A percentile compares a stretch with the other conserved stretches of the same genome.
phyloP scores from a whole-genome alignment of 1,140 invertebrate genomes.

The Macrobrachium rosenbergii region DNA sequence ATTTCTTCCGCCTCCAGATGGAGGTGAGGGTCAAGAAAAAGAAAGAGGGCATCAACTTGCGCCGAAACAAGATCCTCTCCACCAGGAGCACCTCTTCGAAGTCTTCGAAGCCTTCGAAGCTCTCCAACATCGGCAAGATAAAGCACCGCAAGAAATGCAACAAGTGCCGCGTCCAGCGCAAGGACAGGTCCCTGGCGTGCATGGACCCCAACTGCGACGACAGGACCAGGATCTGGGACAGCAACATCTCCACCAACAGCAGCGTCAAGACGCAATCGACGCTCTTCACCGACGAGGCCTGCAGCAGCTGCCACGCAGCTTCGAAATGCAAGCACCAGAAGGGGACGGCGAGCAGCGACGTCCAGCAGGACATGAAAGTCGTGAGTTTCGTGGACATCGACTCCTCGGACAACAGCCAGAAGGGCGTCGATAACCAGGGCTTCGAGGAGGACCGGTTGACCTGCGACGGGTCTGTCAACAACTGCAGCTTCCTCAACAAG shows the following conservation, averaged over 20 bases:
- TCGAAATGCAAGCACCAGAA: neutral
- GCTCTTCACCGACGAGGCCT: constrained; percentile 43
- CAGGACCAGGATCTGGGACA: constrained; percentile 23
- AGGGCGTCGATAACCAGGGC: constrained; percentile 23
- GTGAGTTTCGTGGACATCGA: constrained; percentile 51
- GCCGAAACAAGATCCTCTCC: constrained; percentile 49
- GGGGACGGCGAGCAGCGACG: neutral
- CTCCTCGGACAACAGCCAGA: constrained; percentile 10
- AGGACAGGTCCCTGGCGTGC: neutral
- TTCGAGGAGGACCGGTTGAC: constrained; percentile 30
- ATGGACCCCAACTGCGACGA: constrained; percentile 43
- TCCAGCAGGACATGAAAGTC: constrained; percentile 7
- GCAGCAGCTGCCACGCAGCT: constrained; percentile 27
- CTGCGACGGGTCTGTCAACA: constrained; percentile 39
- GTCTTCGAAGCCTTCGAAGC: constrained; percentile 10
- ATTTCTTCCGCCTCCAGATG: constrained; percentile 53
- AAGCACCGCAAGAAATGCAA: constrained; percentile 29
- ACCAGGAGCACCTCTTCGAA: constrained; percentile 8
- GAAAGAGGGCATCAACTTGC: constrained; percentile 39
- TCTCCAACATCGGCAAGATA: constrained; percentile 44
- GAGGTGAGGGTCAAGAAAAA: constrained; percentile 53
- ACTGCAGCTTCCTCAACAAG: constrained; percentile 57
- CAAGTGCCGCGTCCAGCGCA: neutral
- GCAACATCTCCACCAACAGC: constrained; percentile 45
- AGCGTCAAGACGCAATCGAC: constrained; percentile 56